phyloP scores from a whole-genome alignment of 2,797 vertebrate species.

The Melanotaenia pygmaea region DNA sequence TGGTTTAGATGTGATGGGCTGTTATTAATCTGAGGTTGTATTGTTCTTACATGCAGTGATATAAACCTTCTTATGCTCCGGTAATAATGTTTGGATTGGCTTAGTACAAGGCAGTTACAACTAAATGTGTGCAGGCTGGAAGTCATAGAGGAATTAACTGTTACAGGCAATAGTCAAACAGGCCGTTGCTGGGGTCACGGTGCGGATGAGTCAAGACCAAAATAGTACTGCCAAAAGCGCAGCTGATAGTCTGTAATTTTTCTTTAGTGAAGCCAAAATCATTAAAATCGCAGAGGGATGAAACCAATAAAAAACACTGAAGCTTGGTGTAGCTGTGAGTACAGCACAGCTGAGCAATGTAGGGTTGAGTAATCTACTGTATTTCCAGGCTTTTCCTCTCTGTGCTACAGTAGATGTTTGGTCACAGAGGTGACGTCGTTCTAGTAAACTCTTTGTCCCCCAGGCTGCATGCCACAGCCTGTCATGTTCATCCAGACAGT shows the following conservation, averaged over 20 bases:
- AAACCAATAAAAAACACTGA: neutral
- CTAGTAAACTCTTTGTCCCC: constrained; percentile 70
- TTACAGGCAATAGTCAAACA: neutral
- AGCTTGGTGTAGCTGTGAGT: neutral
- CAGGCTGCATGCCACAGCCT: constrained; percentile 24
- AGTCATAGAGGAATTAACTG: neutral
- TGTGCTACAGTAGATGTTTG: constrained; percentile 27
- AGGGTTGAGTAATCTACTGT: constrained; percentile 27
- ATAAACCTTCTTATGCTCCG: neutral
- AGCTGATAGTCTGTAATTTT: no score
- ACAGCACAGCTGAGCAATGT: neutral
- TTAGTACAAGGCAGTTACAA: constrained; percentile 6
- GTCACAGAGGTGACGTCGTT: constrained; percentile 67
- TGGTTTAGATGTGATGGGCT: no score
- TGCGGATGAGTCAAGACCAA: neutral
- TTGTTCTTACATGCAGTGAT: no score
- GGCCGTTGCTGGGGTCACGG: neutral
- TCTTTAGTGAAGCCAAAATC: constrained; percentile 28
- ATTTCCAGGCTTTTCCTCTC: constrained; percentile 69
- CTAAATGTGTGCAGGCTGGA: constrained; percentile 22
- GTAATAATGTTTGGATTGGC: neutral
- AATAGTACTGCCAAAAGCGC: neutral
- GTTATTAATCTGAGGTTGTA: no score
- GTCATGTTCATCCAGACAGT: constrained; percentile 49
- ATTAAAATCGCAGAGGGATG: neutral